These are phyloP conservation scores for Cyclina sinensis DNA, from an alignment of 1,140 invertebrate species.

Conservation along the genomic window DNA sequence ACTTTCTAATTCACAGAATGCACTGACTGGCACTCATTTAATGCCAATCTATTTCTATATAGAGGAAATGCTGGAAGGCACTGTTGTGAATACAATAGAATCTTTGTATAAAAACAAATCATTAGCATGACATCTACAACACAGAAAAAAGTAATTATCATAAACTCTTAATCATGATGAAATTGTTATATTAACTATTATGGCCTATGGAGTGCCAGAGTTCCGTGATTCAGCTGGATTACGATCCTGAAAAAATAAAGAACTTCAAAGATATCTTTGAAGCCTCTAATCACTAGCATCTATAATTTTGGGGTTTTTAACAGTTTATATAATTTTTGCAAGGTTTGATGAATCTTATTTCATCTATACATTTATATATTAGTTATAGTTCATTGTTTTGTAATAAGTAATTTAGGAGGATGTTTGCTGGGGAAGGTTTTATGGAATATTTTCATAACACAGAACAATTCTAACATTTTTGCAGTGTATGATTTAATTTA, in stretches of 20 bases:
- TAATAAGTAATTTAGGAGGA: neutral
- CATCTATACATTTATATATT: constrained; percentile 16
- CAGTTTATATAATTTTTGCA: constrained; percentile 42
- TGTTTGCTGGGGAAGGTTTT: neutral
- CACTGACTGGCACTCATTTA: neutral
- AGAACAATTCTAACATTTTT: neutral
- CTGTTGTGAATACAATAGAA: constrained; percentile 22
- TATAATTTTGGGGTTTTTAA: constrained; percentile 25
- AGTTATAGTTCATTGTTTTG: constrained; percentile 48
- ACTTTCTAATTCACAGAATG: neutral
- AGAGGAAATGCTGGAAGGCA: constrained; percentile 1
- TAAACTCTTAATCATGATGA: constrained; percentile 29
- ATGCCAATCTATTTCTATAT: neutral
- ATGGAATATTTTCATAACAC: neutral
- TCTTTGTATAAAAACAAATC: constrained; percentile 42
- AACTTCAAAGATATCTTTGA: constrained; percentile 35
- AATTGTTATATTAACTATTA: constrained; percentile 33
- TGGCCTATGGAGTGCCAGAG: constrained; percentile 17
- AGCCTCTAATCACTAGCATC: constrained; percentile 13
- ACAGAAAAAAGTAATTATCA: constrained; percentile 49
- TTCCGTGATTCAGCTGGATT: constrained; percentile 30
- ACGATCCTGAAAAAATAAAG: constrained; percentile 29
- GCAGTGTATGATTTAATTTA: neutral
- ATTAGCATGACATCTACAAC: constrained; percentile 24
- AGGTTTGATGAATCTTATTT: neutral